Base-by-base conservation (phyloP, 2,888 invertebrate genomes). In the Synanthedon andrenaeformis region DNA sequence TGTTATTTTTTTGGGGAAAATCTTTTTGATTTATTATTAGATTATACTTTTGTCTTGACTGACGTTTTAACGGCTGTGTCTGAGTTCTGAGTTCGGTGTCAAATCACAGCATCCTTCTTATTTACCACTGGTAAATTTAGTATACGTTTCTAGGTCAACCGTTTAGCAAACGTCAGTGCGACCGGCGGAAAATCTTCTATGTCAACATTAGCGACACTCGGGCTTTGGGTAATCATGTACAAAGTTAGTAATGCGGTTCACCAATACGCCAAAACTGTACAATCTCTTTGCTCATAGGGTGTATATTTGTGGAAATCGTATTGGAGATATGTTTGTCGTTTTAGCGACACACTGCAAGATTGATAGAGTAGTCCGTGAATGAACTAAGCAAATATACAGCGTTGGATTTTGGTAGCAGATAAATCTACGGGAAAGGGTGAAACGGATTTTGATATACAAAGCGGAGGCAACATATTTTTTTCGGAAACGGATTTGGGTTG, bases 361-460 rank as follows among this genome's bases (percentile, higher is more conserved):
- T 70, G 69, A 70, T 70, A 64, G 65, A 66, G 60, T 60, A 55
- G 57, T 60, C 61, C 59, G 66, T 68, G 66, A 70, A 70, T 65
- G 68, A 67, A 66, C 69, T 69, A 56, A 55, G 60, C 56, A 67
- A 69, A 69, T 66, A 66, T 59, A 60, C 56, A 50, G 41, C 28
- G 51, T 41, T 13, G 57, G 57, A 60, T 57, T 60, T 59, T 52
- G 58, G 56, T 52, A 52, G 55, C 53, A 60, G 59, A 63, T 62
- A 62, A 60, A 64, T 62, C 57, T 62, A 59, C 42, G 53, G 53
- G 23, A 41, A 51, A 51, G 58, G 53, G 52, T 57, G 54, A 54
- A 54, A 28, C 51, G 54, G 53, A 54, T 54, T 42, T 42, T 51
- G 49, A 54, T 54, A 54, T 52, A 55, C 52, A 54, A 54, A 52